Base-by-base conservation (phyloP, 2,888 invertebrate species). In the Micoletzkya japonica region DNA sequence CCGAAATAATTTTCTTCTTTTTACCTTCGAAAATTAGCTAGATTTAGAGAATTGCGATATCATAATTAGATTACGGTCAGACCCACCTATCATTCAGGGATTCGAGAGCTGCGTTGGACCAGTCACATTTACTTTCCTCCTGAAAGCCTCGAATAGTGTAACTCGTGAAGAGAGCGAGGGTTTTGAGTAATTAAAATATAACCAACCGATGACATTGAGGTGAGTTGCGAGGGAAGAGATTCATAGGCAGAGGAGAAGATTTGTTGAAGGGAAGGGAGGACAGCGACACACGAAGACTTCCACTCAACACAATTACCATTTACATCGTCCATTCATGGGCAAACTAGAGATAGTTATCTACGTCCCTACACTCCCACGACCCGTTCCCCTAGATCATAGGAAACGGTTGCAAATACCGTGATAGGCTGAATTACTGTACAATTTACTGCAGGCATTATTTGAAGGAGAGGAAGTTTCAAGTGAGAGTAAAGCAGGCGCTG, bases 71-170 rank as follows among this genome's bases (percentile, higher is more conserved):
- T n/a, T 6, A 14, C 17, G 17, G 26, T 17, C 14, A 2, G n/a
- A 4, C 54, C 14, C 3, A 68, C 68, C 58, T 57, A 36, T 68
- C 68, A 58, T 68, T 68, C 44, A 68, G 68, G 28, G 68, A 7
- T 34, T 68, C 68, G 30, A 68, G 49, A 7, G 57, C 50, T 2
- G 57, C 52, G 34, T 68, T 32, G 3, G 57, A 58, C 68, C 68
- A 68, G 7, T 57, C 44, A 24, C 57, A 58, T n/a, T 58, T 26
- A 56, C 57, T 57, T 28, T 67, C 67, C n/a, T 67, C 67, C 64
- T 64, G 26, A 63, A 57, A 4, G 10, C 37, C n/a, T 44, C 4
- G 2, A n/a, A 36, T 37, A 34, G 26, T 59, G 17, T 30, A 30
- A 30, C n/a, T n/a, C n/a, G n/a, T n/a, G n/a, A n/a, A n/a, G n/a